A percentile compares a stretch with the other conserved stretches of the same genome.
phyloP scores from a whole-genome alignment of 53 echinoderm and acorn worm species.

The Echinarachnius parma region DNA sequence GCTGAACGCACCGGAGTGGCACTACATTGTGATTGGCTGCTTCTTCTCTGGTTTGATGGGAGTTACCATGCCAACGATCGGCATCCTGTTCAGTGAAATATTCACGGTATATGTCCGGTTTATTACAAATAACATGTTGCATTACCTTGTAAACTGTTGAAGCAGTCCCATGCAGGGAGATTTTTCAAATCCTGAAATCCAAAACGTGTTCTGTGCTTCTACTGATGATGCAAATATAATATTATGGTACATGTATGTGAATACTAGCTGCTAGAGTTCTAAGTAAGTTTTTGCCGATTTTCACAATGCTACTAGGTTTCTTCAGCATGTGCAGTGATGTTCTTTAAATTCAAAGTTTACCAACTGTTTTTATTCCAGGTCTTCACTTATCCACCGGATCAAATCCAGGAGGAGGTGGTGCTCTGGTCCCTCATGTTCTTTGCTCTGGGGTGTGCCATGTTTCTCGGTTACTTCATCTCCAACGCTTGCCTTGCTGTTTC shows the following conservation, averaged over 20 bases:
- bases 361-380: conserved; percentile 8
- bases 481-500: conserved; percentile 68
- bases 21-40: conserved; percentile 66
- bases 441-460: conserved; percentile 50
- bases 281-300: no score
- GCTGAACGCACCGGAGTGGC: conserved; percentile 78
- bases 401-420: conserved; percentile 53
- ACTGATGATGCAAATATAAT: no score
- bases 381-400: conserved; percentile 30
- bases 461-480: conserved; percentile 49
- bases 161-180: no score
- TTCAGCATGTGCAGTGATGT: no score
- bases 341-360: no score
- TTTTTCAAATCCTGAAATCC: no score
- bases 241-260: no score
- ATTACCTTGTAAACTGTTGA: no score
- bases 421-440: conserved; percentile 73
- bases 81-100: conserved; percentile 80
- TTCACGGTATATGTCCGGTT: conserved; percentile 58
- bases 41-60: conserved; percentile 64
- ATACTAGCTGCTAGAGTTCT: no score
- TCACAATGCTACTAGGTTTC: no score
- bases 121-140: no score
- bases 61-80: conserved; percentile 64
- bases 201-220: no score